Conservation (phyloP, 2,113 vertebrate species). For the Pardalotus punctatus region DNA sequence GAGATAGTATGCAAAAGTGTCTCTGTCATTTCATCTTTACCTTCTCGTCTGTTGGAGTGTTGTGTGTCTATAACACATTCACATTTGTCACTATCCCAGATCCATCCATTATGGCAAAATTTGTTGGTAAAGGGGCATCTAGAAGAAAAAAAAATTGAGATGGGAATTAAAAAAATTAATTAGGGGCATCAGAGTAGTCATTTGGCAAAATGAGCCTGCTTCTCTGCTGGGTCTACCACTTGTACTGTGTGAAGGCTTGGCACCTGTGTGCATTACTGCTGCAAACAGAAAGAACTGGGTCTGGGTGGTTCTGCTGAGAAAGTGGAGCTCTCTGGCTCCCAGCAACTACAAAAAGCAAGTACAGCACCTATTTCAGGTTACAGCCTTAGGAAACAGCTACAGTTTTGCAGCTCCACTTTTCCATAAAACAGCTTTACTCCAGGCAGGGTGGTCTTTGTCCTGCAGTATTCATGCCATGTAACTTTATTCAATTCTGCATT, state of each 20-base stretch:
- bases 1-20: background rate
- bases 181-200: background rate
- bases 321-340: background rate
- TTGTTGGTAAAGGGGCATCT: conserved; percentile 76
- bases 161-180: background rate
- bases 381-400: background rate
- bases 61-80: conserved; percentile 81
- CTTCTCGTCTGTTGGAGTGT: conserved; percentile 66
- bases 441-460: background rate
- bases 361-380: background rate
- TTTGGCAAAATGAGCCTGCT: background rate
- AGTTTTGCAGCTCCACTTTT: background rate
- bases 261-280: background rate
- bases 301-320: background rate
- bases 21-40: conserved; percentile 27
- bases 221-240: background rate
- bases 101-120: conserved; percentile 77
- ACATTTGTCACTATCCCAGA: conserved; percentile 89
- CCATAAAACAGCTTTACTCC: background rate
- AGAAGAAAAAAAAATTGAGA: background rate
- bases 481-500: background rate
- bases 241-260: rapidly evolving
- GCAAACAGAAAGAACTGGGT: background rate
- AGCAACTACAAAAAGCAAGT: background rate
- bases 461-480: background rate